Percentiles rank a stretch among this genome's conserved stretches.
Conservation (phyloP, 2,888 invertebrate species). For the Eupithecia pulchellata region DNA sequence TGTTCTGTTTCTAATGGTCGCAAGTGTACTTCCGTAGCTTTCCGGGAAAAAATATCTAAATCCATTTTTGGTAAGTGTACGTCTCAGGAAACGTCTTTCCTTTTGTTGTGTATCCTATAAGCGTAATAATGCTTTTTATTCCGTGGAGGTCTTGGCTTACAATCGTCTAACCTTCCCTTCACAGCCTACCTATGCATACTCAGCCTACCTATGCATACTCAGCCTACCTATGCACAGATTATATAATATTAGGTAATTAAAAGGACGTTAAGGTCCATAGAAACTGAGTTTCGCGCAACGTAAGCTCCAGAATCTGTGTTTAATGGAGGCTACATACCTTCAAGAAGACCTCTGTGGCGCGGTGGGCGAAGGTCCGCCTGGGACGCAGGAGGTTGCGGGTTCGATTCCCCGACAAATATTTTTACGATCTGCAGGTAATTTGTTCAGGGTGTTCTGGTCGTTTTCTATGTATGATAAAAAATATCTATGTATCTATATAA, state of each 20-base stretch:
- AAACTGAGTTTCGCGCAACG: no score
- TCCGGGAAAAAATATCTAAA: conserved; percentile 3
- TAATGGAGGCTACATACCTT: no score
- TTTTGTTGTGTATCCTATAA: conserved; percentile 10
- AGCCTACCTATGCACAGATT: background rate
- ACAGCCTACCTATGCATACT: background rate
- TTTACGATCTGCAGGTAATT: no score
- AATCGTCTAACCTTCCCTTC: background rate
- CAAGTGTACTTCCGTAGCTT: conserved; percentile 2
- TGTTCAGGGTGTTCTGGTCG: no score
- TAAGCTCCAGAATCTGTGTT: no score
- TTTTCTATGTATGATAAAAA: no score
- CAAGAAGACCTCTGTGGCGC: no score
- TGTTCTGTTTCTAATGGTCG: background rate
- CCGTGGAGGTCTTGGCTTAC: background rate
- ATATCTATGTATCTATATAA: no score
- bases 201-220: background rate
- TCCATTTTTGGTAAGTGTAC: conserved; percentile 12
- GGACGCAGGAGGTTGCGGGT: no score
- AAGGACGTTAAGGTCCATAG: no score
- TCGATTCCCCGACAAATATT: no score
- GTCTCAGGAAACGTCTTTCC: background rate
- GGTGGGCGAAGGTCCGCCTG: no score
- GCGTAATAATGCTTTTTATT: background rate
- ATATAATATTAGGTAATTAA: background rate